Evolutionary conservation across 2,113 vertebrate genomes (phyloP).

Genomic region (Spea multiplicata): DNA sequence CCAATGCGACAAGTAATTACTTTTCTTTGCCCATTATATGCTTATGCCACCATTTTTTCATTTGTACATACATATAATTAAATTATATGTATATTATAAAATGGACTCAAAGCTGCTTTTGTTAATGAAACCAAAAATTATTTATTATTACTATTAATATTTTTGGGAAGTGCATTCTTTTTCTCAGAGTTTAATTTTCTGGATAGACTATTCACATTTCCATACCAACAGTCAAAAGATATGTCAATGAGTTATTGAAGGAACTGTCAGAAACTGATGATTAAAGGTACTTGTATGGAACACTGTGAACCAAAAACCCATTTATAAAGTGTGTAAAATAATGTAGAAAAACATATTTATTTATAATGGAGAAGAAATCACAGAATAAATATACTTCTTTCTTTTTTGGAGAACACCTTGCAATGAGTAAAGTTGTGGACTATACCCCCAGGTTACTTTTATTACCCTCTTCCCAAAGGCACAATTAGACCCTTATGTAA

Average conservation of each 20-base stretch:
- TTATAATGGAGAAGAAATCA: neutral
- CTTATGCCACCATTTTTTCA: no score
- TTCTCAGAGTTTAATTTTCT: conserved; percentile 15
- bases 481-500: no score
- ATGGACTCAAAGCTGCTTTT: no score
- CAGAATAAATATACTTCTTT: neutral
- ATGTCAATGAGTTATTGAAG: conserved; percentile 1
- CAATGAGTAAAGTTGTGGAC: no score
- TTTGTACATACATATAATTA: no score
- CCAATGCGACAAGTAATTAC: no score
- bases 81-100: no score
- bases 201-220: neutral
- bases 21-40: no score
- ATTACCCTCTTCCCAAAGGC: no score
- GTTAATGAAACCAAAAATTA: neutral
- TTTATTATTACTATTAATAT: neutral
- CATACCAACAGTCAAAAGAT: neutral
- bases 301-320: neutral
- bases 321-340: neutral
- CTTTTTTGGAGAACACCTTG: no score
- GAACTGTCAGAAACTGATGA: conserved; percentile 31
- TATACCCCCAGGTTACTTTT: no score
- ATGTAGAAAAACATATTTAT: neutral
- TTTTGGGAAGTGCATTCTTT: conserved; percentile 4
- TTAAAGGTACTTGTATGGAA: neutral